These are phyloP conservation scores for Myotis pilosus DNA, from an alignment of 2,797 vertebrate genomes.

Conservation along the genomic window DNA sequence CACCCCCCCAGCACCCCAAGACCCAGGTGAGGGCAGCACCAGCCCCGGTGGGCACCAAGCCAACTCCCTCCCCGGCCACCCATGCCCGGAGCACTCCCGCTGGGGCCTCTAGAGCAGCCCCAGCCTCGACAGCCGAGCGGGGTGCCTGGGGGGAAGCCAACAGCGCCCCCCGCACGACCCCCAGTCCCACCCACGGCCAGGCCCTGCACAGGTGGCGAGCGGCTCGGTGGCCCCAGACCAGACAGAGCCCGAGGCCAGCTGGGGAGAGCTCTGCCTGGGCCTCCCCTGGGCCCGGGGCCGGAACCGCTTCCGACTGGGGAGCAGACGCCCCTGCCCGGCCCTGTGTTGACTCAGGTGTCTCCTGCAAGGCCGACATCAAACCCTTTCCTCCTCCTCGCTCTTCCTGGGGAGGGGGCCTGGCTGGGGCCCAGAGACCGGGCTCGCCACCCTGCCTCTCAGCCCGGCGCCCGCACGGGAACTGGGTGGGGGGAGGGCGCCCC, in stretches of 20 bases:
- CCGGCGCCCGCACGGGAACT: neutral
- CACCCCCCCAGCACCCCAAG: neutral
- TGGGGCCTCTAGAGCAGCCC: neutral
- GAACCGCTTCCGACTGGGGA: neutral
- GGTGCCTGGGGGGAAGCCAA: neutral
- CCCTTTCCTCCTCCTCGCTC: neutral
- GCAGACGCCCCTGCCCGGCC: neutral
- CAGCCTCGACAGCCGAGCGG: neutral
- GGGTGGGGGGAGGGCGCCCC: neutral
- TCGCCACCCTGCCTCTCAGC: neutral
- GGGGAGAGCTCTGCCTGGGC: neutral
- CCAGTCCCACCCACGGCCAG: fast-evolving
- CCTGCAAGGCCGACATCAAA: neutral
- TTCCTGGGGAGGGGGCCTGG: neutral
- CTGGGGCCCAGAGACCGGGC: neutral
- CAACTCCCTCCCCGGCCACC: neutral
- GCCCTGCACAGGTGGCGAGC: neutral
- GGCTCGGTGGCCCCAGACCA: neutral
- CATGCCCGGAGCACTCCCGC: neutral
- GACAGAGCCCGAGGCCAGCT: neutral
- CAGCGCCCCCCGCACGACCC: neutral
- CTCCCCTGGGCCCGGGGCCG: neutral
- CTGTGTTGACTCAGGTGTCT: slow-evolving; percentile 3
- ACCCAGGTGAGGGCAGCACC: neutral
- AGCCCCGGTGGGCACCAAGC: neutral